Conservation (phyloP, 1,140 invertebrate genomes). For the Caerostris darwini region DNA sequence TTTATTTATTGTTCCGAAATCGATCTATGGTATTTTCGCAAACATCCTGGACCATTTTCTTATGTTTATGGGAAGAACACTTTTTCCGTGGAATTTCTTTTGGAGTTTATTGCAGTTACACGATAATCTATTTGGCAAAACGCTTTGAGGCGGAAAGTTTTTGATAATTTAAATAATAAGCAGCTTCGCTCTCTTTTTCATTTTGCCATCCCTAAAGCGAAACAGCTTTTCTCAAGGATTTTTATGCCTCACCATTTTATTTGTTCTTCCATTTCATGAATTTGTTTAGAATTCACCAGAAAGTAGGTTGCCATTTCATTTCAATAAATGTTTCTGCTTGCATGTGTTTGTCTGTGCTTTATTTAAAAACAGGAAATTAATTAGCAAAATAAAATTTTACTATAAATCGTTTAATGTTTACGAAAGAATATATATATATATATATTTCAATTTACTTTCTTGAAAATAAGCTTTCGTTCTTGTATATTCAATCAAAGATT, state of each 20-base stretch:
- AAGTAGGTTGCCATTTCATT: conserved; percentile 5
- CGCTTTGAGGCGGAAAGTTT: background rate
- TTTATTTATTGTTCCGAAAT: background rate
- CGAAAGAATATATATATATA: background rate
- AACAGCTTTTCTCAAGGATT: conserved; percentile 16
- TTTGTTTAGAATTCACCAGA: background rate
- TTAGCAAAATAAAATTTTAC: background rate
- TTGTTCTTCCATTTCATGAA: background rate
- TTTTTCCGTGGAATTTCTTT: background rate
- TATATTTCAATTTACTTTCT: background rate
- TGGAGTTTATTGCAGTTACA: background rate
- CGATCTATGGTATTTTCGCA: background rate
- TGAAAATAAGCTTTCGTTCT: background rate
- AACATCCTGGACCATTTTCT: background rate
- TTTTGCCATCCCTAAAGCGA: background rate
- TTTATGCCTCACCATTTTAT: background rate
- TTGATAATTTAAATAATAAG: conserved; percentile 14
- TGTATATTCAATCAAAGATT: no score
- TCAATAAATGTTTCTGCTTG: background rate
- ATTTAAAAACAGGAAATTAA: background rate
- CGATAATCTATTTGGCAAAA: background rate
- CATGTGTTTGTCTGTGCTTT: background rate
- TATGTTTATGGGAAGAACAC: background rate
- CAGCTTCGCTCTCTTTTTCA: background rate
- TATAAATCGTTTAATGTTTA: background rate